Base-by-base conservation (phyloP, 1,140 invertebrate genomes). In the Tetraneura akinire region DNA sequence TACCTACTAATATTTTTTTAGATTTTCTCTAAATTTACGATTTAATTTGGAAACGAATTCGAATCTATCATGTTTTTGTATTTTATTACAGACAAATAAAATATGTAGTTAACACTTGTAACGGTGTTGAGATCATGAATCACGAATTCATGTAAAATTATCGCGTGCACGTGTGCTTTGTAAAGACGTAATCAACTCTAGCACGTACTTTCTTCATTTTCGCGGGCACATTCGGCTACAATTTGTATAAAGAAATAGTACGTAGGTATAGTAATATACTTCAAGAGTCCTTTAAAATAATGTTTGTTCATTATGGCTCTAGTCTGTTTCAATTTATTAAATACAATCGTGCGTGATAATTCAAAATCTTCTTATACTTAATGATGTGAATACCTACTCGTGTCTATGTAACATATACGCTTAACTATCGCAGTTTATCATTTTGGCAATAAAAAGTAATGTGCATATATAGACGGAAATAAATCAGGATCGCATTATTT, bases 251-350 rank as follows among this genome's bases (percentile, higher is more conserved):
- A 68, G 37, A 68, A 68, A n/a, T n/a, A n/a, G n/a, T 68, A 68
- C 21, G 21, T 47, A n/a, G n/a, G n/a, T n/a, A n/a, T n/a, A 18
- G 42, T 68, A 68, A 45, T 68, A 68, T 47, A 68, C 42, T 68
- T 47, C 32, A 47, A n/a, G 66, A 68, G 66, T 68, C 37, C n/a
- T 68, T 68, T 68, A 68, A 68, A 68, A 68, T 47, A 68, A 68
- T 68, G 66, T 45, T 68, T 23, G 66, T 68, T 68, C 66, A 68
- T 68, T 68, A 68, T 26, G 16, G 21, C 42, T 68, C 21, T 45
- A 47, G 66, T 47, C 21, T 47, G 66, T 68, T 68, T 47, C 66
- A 47, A 68, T 47, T 68, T 68, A 68, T 47, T 68, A 45, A 47
- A 47, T 47, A 47, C 66, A 26, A 68, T 16, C 66, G 66, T 47